A percentile compares a stretch with the other conserved stretches of the same genome.
Evolutionary conservation across 2,113 vertebrate genomes (phyloP).

Genomic region (Lycocorax pyrrhopterus): DNA sequence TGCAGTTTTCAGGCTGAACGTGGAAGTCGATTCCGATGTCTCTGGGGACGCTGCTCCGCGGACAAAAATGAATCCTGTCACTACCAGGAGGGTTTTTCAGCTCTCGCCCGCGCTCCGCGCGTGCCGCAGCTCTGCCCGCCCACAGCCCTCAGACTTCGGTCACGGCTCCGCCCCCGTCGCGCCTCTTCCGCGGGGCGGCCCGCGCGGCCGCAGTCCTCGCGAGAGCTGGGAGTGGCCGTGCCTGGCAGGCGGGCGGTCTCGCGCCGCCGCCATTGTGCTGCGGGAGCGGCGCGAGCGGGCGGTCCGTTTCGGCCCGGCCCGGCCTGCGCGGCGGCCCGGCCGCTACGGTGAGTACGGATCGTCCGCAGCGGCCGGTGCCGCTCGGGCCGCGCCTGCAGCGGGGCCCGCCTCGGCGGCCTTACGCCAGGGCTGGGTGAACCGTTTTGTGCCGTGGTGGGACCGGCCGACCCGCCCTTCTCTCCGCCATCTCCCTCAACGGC

Average conservation of each 20-base stretch:
- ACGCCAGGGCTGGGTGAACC: neutral
- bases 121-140: rapidly evolving
- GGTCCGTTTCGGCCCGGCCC: too few species aligned
- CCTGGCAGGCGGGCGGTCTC: neutral
- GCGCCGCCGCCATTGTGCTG: neutral
- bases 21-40: neutral
- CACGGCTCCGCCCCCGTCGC: neutral
- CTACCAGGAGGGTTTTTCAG: rapidly evolving
- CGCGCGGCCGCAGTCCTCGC: neutral
- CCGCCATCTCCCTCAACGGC: neutral
- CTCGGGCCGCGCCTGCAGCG: neutral
- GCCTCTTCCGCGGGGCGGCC: too few species aligned
- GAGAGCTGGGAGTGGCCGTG: neutral
- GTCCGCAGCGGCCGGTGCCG: neutral
- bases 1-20: neutral
- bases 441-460: neutral
- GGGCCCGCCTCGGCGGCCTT: neutral
- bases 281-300: neutral
- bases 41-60: rapidly evolving
- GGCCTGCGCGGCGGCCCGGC: neutral
- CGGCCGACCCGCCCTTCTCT: too few species aligned
- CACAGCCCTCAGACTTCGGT: too few species aligned
- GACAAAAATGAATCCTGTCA: rapidly evolving
- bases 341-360: neutral
- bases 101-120: rapidly evolving